Base-by-base conservation (phyloP, 92 coral and sea anemone species). In the Porites cylindrica region DNA sequence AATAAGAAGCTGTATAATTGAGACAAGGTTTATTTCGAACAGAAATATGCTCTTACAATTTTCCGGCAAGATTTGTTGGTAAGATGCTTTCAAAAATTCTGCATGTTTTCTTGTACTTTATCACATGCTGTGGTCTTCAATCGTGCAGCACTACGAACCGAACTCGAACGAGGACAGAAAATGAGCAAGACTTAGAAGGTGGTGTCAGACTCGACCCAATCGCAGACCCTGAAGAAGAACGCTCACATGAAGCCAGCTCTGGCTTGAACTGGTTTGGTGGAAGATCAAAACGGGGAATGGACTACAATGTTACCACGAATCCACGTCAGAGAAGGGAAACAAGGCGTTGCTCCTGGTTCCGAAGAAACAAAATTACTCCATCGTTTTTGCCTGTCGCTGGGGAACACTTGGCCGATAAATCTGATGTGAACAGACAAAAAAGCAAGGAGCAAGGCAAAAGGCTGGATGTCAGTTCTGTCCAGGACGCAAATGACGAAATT, bases 301-400 rank as follows among this genome's bases (percentile, higher is more conserved):
- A 23, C 60, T 82, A 82, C 32, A 47, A 70, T 43, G 60, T n/a
- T 38, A 82, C 59, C 43, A 53, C 7, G 63, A 9, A 53, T 7
- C 61, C 47, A 0, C 47, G 10, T 7, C 23, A n/a, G n/a, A 21
- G 38, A 12, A 59, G 47, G 53, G 29, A 0, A 16, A 10, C 59
- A 4, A 72, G 78, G 59, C 38, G 56, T 1, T 47, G 70, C 16
- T 58, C 58, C 1, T 70, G 52, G 60, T 59, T 82, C 7, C 64
- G 70, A 70, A 82, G 70, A 12, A 82, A 82, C 53, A 82, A 71
- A 82, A 70, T 71, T 16, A 47, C 32, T 59, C 86, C 86, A 3
- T 54, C 23, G 14, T 4, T 56, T 70, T 58, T 82, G 69, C 32
- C 86, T 21, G 8, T 56, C 0, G 38, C 2, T 29, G 16, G 21